Base-by-base conservation (phyloP, 2,888 invertebrate species). In the Cyaniris semiargus region DNA sequence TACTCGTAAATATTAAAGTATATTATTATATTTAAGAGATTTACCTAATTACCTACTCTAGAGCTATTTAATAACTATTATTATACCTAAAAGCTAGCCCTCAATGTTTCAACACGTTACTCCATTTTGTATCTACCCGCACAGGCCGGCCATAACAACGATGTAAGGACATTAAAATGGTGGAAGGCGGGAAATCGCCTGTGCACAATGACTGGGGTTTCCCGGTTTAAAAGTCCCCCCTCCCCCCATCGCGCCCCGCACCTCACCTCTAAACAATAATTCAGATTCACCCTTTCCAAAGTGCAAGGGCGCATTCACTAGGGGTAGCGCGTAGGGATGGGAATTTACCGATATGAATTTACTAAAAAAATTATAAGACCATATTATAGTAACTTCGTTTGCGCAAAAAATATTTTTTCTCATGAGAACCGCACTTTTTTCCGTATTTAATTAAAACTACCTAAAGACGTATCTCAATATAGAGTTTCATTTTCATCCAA, bases 291-390 rank as follows among this genome's bases (percentile, higher is more conserved):
- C 93, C 93, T 91, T 90, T 90, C 44, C 91, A 90, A 93, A 93
- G 94, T 93, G 94, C 93, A 93, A 94, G 93, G 94, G 93, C 93
- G 92, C 93, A 92, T 90, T 93, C 89, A 90, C 86, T 80, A 89
- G 87, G 91, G 92, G 90, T 89, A 87, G 80, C 80, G 78, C 76
- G 27, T 86, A 89, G 90, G 82, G 86, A 83, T 85, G 88, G 80
- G 81, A 66, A 21, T 18, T 34, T 79, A 75, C 76, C 78, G 77
- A 79, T 79, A 79, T 44, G 60, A 13, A 1, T 10, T 38, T 38
- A 7, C 34, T 0, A 7, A 34, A 38, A 38, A 38, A 38, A 38
- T 2, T 2, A 38, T 8, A 38, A 38, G 38, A 38, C 38, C n/a
- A n/a, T 38, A 38, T 8, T 38, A 38, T 38, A 38, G 34, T 34